Conservation (phyloP, 2,113 vertebrate genomes). For the Marmota flaviventris region DNA sequence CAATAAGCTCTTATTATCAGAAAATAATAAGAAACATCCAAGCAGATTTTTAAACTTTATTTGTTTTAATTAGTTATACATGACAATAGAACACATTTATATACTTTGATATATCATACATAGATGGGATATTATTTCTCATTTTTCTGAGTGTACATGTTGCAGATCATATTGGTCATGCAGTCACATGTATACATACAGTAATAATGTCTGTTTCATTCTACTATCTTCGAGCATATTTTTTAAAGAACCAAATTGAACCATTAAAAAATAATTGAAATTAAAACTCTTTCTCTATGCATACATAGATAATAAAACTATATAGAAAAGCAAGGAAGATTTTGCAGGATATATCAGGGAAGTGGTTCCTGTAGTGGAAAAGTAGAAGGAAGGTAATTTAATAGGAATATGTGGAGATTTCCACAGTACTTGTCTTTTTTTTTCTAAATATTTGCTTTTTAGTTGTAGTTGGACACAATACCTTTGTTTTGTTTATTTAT, state of each 20-base stretch:
- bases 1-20: not conserved
- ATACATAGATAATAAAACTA: not conserved
- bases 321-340: not conserved
- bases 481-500: too few species aligned
- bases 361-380: not conserved
- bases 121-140: too few species aligned
- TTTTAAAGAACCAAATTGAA: constrained; percentile 2
- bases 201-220: too few species aligned
- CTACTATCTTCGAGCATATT: not conserved
- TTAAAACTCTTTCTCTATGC: not conserved
- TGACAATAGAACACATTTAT: too few species aligned
- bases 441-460: too few species aligned
- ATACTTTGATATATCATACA: too few species aligned
- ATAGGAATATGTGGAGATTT: not conserved
- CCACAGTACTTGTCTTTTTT: not conserved
- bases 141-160: too few species aligned
- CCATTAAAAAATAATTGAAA: not conserved
- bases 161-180: too few species aligned
- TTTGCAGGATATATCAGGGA: not conserved
- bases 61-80: too few species aligned
- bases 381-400: not conserved
- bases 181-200: too few species aligned
- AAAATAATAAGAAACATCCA: constrained; percentile 5
- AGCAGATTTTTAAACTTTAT: not conserved
- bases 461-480: too few species aligned